Evolutionary conservation across 1,140 invertebrate species (phyloP), one percentile per base, ranked within the genome.

Genomic region (Pogonus chalceus): DNA sequence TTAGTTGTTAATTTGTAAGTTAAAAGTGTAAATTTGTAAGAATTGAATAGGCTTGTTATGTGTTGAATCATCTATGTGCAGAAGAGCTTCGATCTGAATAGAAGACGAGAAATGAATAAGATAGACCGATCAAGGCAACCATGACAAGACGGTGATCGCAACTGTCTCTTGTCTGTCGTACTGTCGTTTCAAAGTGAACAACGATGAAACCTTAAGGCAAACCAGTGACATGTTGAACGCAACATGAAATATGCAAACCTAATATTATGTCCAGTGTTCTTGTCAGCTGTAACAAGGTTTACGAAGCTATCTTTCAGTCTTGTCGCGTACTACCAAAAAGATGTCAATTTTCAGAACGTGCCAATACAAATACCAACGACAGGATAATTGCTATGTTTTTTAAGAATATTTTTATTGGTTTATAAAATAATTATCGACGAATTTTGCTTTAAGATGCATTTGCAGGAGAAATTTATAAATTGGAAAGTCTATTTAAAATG

Each of bases 231-330:
- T 43, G 7, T 43, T 16, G 9, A 3, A 4, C 18, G 9, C 9
- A 7, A 18, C 37, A 43, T 43, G 37, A 43, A 43, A 43, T 43
- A 43, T 43, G 37, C 37, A 43, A 43, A 43, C 37, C 37, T 43
- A 43, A 43, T 43, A 43, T 43, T 43, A 43, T 43, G 37, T 43
- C 37, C 37, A 43, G 7, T 43, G n/a, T 43, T 43, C 9, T 18
- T 16, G 9, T 18, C 37, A 43, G n/a, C n/a, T 43, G 37, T 43
- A 43, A 43, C 37, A 16, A 43, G 37, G 3, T 12, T 18, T 16
- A 18, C 18, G 37, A 7, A 10, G 37, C 37, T 16, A 43, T 43
- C 37, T 9, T 18, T 43, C 37, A 43, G 7, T 43, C 37, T 12
- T 4, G 18, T 18, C 18, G 37, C 37, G 37, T 43, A 43, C 37